Base-by-base conservation (phyloP, 2,797 vertebrate species). In the Hyperoplus immaculatus region DNA sequence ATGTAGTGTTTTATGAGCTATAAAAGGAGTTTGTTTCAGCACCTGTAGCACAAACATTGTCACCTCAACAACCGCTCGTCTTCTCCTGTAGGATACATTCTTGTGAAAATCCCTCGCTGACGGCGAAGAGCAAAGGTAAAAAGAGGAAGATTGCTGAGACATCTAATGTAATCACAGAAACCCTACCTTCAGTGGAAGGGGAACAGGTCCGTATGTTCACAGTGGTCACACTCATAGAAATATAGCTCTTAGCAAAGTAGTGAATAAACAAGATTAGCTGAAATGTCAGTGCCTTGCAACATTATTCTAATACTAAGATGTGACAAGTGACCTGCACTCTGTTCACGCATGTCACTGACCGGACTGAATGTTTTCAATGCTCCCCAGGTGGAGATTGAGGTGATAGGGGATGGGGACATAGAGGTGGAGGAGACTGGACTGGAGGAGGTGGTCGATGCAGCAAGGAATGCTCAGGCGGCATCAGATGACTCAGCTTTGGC, bases 401-500 rank as follows among this genome's bases (percentile, higher is more conserved):
- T 99, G 77, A 96, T 98, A 71, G 94, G 93, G 0, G 97, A 97
- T 56, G 95, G 94, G 6, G 87, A 94, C 0, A 95, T 97, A 7
- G 96, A 97, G 81, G 95, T 98, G 69, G 95, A 94, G 73, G 97
- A 97, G 80, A 94, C 96, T 0, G 95, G 95, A 0, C 87, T 98
- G 73, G 98, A 97, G 88, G 97, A 97, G 78, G 96, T 97, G 72
- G 94, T 97, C 18, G 96, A 97, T 57, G 96, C 95, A 47, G 95
- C 95, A 9, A 96, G 96, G 82, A 96, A 96, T 66, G 94, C 96
- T 74, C 96, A 96, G 51, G 95, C 88, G 6, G 94, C 95, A 6
- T 97, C 97, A 0, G 97, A 98, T 75, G 98, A 98, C 81, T 99
- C 98, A 0, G 98, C 98, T 36, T 93, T 99, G 85, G 98, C 97